These are phyloP conservation scores for Molorchus minor DNA, from an alignment of 2,888 invertebrate genomes.

Conservation along the genomic window DNA sequence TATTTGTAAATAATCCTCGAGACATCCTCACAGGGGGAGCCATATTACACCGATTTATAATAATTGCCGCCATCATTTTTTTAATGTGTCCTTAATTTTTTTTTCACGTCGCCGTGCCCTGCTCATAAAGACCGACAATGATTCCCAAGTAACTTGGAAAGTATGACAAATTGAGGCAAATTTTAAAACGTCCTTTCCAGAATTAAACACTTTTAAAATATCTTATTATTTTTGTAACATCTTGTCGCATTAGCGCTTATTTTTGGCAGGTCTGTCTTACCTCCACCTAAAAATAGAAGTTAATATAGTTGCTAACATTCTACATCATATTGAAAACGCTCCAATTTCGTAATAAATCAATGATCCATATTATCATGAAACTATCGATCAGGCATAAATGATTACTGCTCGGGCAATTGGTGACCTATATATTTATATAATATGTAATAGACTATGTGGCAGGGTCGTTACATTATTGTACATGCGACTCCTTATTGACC, in stretches of 20 bases:
- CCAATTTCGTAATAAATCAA: not conserved
- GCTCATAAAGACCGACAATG: too few relatives aligned
- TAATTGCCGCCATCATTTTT: slow-evolving; percentile 1
- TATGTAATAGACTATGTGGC: slow-evolving; percentile 13
- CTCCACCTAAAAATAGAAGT: too few relatives aligned
- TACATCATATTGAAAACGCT: not conserved
- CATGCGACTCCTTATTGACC: slow-evolving; percentile 13
- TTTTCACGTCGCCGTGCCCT: too few relatives aligned
- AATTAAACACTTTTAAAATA: too few relatives aligned
- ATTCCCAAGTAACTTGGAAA: too few relatives aligned
- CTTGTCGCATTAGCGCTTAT: too few relatives aligned
- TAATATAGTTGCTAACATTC: too few relatives aligned
- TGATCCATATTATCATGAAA: not conserved
- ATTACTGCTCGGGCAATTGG: slow-evolving; percentile 17
- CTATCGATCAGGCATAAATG: slow-evolving; percentile 16
- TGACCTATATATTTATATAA: slow-evolving; percentile 19
- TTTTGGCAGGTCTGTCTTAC: too few relatives aligned
- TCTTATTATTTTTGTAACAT: too few relatives aligned
- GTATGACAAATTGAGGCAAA: too few relatives aligned
- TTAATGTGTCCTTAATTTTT: too few relatives aligned
- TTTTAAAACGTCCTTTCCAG: too few relatives aligned
- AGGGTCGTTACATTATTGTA: slow-evolving; percentile 7
- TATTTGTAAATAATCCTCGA: slow-evolving; percentile 36
- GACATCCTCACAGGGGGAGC: slow-evolving; percentile 36
- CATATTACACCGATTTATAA: slow-evolving; percentile 18